Base-by-base conservation (phyloP, 2,113 vertebrate genomes). In the Channa argus region DNA sequence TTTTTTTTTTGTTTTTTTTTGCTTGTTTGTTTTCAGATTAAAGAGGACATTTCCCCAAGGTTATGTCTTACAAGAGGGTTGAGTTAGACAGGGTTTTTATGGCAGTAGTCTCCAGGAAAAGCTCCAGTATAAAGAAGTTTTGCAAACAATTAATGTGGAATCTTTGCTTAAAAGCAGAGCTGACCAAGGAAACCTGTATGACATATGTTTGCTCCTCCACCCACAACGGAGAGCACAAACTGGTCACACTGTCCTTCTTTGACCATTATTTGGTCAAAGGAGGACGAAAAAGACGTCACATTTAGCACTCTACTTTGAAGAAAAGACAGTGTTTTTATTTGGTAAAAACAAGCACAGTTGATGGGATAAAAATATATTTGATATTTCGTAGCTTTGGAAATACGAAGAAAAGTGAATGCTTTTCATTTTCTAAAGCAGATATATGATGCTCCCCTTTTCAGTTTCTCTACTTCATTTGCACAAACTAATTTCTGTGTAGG, bases 381-480 rank as follows among this genome's bases (percentile, higher is more conserved):
- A 24, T 24, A 24, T 24, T 24, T 24, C 24, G 24, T 24, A 62
- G 0, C 33, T 44, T 53, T 5, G 5, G 59, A 37, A 68, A 15
- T 3, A 33, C n/a, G 14, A 62, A 56, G 52, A 71, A 71, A 53
- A 52, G 8, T 65, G 37, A 14, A 55, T 51, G 41, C 47, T 68
- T 74, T 41, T 71, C 13, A 45, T 43, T 13, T 44, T 0, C 8
- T 14, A 11, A 41, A 41, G 5, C 2, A 56, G 41, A 63, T 45
- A 52, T 15, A 39, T 8, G 6, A 6, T 41, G 3, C 3, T 72
- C 34, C 51, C 4, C 8, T 1, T 74, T 55, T 79, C 45, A n/a
- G 4, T 58, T 65, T 61, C 49, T 38, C 49, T 38, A 52, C 67
- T 69, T 88, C 43, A 68, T 46, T 66, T 50, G 38, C 53, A 60